phyloP scores from a whole-genome alignment of 1,140 invertebrate species.

The Cardiocondyla obscurior region DNA sequence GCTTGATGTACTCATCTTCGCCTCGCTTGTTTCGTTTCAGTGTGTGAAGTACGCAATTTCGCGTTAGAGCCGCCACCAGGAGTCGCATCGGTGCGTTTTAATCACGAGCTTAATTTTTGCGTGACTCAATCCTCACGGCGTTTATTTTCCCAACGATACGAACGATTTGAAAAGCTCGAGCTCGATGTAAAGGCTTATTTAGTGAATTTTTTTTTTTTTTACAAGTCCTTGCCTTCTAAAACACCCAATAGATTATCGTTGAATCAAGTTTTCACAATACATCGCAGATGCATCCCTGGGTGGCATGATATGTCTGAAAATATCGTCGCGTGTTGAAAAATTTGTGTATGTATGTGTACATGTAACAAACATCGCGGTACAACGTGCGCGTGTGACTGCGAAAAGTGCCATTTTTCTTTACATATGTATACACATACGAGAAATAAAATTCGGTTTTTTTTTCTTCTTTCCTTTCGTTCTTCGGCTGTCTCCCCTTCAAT shows the following conservation, averaged over 20 bases:
- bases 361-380: conserved; percentile 54
- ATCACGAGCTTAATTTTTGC: neutral
- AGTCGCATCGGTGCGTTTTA: neutral
- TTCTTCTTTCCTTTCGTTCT: neutral
- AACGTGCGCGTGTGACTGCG: conserved; percentile 55
- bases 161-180: conserved; percentile 29
- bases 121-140: neutral
- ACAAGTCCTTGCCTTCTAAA: neutral
- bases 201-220: neutral
- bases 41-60: conserved; percentile 57
- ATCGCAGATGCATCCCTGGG: neutral
- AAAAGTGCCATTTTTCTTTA: conserved; percentile 62
- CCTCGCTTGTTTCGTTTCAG: conserved; percentile 58
- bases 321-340: neutral
- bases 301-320: conserved; percentile 15
- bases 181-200: conserved; percentile 3
- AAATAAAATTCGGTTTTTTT: conserved; percentile 54
- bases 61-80: conserved; percentile 37
- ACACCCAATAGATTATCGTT: neutral
- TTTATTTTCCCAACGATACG: neutral
- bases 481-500: neutral
- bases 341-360: conserved; percentile 11
- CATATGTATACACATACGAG: conserved; percentile 30
- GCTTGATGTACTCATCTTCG: conserved; percentile 80
- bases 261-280: conserved; percentile 13